Evolutionary conservation across 2,113 vertebrate genomes (phyloP), one percentile per base, ranked within the genome.

Genomic region (Athene noctua): DNA sequence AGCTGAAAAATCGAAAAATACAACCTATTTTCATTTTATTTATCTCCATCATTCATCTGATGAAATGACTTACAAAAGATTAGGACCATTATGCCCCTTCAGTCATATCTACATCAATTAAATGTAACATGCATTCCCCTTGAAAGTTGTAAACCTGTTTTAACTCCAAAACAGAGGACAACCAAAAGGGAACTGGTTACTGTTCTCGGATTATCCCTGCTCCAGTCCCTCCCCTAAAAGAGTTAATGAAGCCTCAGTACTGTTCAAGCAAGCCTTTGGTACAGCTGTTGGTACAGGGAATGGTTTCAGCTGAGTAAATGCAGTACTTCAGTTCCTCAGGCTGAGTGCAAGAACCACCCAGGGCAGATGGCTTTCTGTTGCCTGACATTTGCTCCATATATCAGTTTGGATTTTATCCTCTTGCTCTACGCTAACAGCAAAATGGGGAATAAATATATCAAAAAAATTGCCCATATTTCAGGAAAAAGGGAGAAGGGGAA

Each of bases 121-220:
- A 13, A 86, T 0, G 0, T 12, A 94, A 44, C 0, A 0, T 8
- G 26, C 3, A 2, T 62, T 86, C 12, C 70, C 38, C n/a, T 27
- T 34, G 9, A 49, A 68, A 3, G 22, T 1, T 49, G 44, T 16
- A 75, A 75, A 72, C 3, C 5, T 34, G 47, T 89, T 72, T 93
- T 40, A 83, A 75, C 67, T 57, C 58, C 6, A 77, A 63, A 86
- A 29, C n/a, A 83, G 49, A 70, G 36, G 13, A 52, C 9, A 86
- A 21, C 62, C 73, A 72, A 40, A 5, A 81, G n/a, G 49, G 82
- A 87, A 67, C 4, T 7, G 15, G 29, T 51, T 72, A 72, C 44
- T 94, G 49, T 30, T 86, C 67, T 86, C 40, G 21, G 38, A 80
- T 77, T 86, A 77, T 59, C 54, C 55, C 51, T 90, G 62, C 21